Conservation (phyloP, 1,140 invertebrate genomes). For the Vanessa tameamea region DNA sequence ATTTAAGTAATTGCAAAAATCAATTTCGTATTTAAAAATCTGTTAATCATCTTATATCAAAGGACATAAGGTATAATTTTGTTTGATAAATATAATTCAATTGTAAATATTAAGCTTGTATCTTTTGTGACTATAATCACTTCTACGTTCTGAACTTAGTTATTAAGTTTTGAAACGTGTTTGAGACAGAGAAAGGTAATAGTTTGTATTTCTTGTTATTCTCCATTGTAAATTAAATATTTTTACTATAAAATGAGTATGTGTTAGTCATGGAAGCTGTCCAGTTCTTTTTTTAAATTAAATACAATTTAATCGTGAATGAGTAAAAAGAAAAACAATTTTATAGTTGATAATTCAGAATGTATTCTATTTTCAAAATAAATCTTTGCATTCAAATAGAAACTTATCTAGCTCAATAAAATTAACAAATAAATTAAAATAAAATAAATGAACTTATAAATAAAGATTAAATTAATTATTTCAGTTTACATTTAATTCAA, state of each 20-base stretch:
- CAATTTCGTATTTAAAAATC: not conserved
- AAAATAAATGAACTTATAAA: not conserved
- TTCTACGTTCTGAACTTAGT: not conserved
- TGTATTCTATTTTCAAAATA: too few species aligned
- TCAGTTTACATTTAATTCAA: slow-evolving; percentile 45
- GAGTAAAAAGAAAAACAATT: too few species aligned
- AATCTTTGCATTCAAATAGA: too few species aligned
- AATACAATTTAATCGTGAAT: too few species aligned
- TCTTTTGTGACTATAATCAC: not conserved
- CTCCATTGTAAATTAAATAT: not conserved
- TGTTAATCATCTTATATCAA: not conserved
- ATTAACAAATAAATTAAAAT: not conserved
- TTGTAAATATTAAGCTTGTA: not conserved
- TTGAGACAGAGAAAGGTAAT: slow-evolving; percentile 4
- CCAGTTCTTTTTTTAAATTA: too few species aligned
- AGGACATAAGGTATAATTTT: not conserved
- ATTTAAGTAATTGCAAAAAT: not conserved
- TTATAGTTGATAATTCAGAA: too few species aligned
- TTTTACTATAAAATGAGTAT: not conserved
- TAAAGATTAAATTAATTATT: slow-evolving; percentile 1
- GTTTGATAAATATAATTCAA: not conserved
- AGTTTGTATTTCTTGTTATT: not conserved
- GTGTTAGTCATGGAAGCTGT: too few species aligned
- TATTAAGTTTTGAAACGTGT: slow-evolving; percentile 1
- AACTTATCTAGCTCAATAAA: too few species aligned